Base-by-base conservation (phyloP, 2,797 vertebrate species). In the Lutjanus campechanus region DNA sequence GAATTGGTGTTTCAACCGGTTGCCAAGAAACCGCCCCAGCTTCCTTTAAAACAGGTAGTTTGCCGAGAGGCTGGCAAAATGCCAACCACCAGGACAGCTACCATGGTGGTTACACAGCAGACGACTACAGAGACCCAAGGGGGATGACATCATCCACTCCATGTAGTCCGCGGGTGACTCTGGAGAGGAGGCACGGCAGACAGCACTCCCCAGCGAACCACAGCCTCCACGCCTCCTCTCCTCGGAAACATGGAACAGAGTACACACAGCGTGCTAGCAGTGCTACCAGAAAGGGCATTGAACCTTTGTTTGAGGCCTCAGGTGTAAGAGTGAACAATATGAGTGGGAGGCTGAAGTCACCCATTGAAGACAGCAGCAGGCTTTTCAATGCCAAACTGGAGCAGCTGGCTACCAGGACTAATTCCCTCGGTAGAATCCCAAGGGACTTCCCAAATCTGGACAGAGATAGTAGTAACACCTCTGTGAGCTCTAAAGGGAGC, bases 381-480 rank as follows among this genome's bases (percentile, higher is more conserved):
- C 95, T 97, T 67, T 98, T 98, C 88, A 98, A 93, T 61, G 96
- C 96, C 84, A 99, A 97, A 94, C 90, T 97, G 66, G 97, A 99
- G 88, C 97, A 98, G 88, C 93, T 99, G 0, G 95, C 96, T 64
- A 95, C 94, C 88, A 96, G 97, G 86, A 96, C 96, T 59, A 96
- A 95, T 87, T 98, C 97, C 3, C 95, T 97, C 0, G 96, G 96
- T 80, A 95, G 96, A 88, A 89, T 91, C 25, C 90, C 94, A 0
- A 95, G 93, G 69, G 96, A 97, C 56, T 96, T 96, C 81, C 94
- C 96, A 41, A 95, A 95, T 0, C 91, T 97, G 77, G 96, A 98
- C 82, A 93, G 96, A 81, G 96, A 96, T 1, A 95, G 95, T 70
- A 97, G 96, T 65, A 92, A 96, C 76, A 96, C 95, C 0, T 97